These are phyloP conservation scores for Acridotheres tristis DNA, from an alignment of 2,797 vertebrate species.

Conservation along the genomic window DNA sequence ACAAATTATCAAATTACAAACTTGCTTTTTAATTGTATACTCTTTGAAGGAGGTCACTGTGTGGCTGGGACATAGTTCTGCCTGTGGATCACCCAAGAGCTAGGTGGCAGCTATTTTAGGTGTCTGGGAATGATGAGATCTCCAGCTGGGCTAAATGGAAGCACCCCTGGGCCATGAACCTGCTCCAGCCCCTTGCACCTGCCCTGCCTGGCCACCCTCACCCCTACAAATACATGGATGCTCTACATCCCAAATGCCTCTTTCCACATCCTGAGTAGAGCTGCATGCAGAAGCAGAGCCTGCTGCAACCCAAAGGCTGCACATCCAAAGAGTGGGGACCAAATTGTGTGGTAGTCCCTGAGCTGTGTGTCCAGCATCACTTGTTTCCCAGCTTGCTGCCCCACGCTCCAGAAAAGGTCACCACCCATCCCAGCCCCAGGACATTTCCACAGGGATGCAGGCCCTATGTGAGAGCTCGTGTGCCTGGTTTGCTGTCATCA, in stretches of 20 bases:
- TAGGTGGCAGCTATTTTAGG: not conserved
- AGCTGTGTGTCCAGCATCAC: not conserved
- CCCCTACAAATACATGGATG: not conserved
- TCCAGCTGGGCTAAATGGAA: not conserved
- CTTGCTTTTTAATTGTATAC: not conserved
- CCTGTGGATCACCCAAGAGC: not conserved
- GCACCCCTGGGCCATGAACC: not conserved
- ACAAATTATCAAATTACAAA: constrained; percentile 8
- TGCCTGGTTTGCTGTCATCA: not conserved
- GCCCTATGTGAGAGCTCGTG: accelerated
- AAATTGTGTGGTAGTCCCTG: accelerated
- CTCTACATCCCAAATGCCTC: not conserved
- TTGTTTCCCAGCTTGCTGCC: not conserved
- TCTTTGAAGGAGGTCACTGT: not conserved
- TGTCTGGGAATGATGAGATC: not conserved
- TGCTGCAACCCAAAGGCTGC: not conserved
- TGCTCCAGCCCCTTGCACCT: not conserved
- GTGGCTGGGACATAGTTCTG: not conserved
- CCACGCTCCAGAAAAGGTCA: accelerated
- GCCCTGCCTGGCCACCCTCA: not conserved
- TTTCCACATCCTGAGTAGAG: not conserved
- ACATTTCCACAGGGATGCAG: not conserved
- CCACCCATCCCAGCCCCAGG: accelerated
- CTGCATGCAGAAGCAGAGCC: not conserved
- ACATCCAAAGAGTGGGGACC: not conserved